Percentiles rank a stretch among this genome's conserved stretches.
Evolutionary conservation across 2,113 vertebrate genomes (phyloP).

Genomic region (Eurystomus gularis): DNA sequence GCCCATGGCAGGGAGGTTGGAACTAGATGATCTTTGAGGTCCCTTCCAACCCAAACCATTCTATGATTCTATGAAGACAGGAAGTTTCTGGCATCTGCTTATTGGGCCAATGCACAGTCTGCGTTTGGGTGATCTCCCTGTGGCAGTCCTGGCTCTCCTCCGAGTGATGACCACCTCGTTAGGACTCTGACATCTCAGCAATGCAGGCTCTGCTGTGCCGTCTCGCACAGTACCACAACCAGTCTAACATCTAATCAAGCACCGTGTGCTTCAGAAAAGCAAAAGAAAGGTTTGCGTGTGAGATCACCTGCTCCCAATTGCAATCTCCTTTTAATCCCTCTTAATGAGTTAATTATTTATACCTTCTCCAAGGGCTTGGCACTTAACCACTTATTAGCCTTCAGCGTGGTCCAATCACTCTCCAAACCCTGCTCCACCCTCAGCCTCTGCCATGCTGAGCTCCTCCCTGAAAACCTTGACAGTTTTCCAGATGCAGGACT

Average conservation of each 20-base stretch:
- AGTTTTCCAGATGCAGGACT: not conserved
- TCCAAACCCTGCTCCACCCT: not conserved
- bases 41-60: no score
- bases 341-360: not conserved
- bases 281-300: not conserved
- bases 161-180: accelerated
- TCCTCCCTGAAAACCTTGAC: not conserved
- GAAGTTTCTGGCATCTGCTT: not conserved
- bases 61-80: no score
- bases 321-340: not conserved
- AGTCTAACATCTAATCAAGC: not conserved
- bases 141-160: not conserved
- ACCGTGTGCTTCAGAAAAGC: not conserved
- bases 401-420: accelerated
- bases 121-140: not conserved
- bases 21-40: no score
- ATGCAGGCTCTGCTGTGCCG: not conserved
- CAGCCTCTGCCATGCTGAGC: not conserved
- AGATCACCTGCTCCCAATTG: not conserved
- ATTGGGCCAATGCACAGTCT: not conserved
- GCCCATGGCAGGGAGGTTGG: no score
- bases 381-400: not conserved
- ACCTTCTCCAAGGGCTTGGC: not conserved
- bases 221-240: not conserved
- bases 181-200: not conserved